Evolutionary conservation across 1,140 invertebrate genomes (phyloP), one percentile per base, ranked within the genome.

Genomic region (Lordiphosa clarofinis): DNA sequence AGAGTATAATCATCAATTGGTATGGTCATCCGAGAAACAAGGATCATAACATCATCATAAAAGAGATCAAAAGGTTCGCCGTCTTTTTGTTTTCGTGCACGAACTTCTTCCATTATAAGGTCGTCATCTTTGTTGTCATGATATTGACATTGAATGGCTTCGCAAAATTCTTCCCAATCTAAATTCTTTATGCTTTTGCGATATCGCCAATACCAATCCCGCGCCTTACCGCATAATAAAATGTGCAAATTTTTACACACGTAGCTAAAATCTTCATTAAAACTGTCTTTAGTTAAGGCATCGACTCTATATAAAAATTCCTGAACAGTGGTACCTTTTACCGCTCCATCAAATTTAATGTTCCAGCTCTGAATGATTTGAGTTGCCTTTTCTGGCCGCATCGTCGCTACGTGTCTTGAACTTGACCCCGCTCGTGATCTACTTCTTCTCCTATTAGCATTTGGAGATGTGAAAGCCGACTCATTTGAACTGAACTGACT

Each of bases 71-170:
- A 49, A 4, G 8, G 8, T 49, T 49, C 33, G 2, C 13, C 46
- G 15, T 15, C 33, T 13, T 24, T 33, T 35, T 49, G 47, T 6
- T 49, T 49, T 15, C 47, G 28, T 4, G 33, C 33, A 10, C 47
- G 12, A 2, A 49, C 13, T 37, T 49, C 47, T 37, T 49, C 13
- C 47, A 49, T 36, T 6, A 49, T 13, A 7, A 49, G 12, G n/a
- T 49, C 31, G 19, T 49, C 9, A 49, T 49, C 47, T 9, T 37
- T 49, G 33, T 35, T 9, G 35, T 37, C 47, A 4, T 49, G 47
- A 21, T 36, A 37, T 21, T 49, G 47, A 15, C 9, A 35, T 35
- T 36, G 37, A 9, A 37, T 13, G 4, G 47, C 31, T 35, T 35
- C 12, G 8, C 47, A 49, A 49, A 49, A 49, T 15, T 49, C 33